Base-by-base conservation (phyloP, 2,113 vertebrate genomes). In the Leucopsar rothschildi region DNA sequence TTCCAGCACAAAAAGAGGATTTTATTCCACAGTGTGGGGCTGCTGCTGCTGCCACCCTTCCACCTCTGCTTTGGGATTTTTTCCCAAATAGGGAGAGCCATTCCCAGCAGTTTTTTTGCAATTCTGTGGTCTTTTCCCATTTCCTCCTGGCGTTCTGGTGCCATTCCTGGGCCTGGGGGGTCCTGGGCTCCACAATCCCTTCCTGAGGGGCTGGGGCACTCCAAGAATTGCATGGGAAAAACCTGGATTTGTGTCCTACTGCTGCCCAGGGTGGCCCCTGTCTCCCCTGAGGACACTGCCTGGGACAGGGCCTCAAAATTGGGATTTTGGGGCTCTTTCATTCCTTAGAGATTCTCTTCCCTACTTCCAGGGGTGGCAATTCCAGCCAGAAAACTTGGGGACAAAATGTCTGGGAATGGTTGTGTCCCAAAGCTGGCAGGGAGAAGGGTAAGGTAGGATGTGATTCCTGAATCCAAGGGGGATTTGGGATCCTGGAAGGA, bases 1-100 rank as follows among this genome's bases (percentile, higher is more conserved):
- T 65, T 35, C 20, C 82, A 40, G 50, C 60, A n/a, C 12, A 57
- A 35, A 75, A 47, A 21, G 3, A 15, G 24, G 35, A 22, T 72
- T 88, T 53, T 11, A 15, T 39, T 79, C 44, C 1, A 0, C 12
- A 21, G 0, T 0, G 4, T 12, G 35, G 37, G 40, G 79, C 11
- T 23, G 53, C 11, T 11, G 47, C 42, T 55, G 57, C 11, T 11
- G 47, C 42, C 50, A 52, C 11, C 9, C 8, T 10, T 12, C 33
- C 44, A 7, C 21, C 39, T 35, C 24, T 15, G 2, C 19, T 59
- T 11, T 24, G 63, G n/a, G 57, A 42, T 1, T 15, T 29, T 3
- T 55, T 39, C 42, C 35, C 52, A 52, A 15, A 0, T 1, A 7
- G 27, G 22, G 14, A 18, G 20, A 5, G 13, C 47, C 57, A 18